These are phyloP conservation scores for Toxonevra muliebris DNA, from an alignment of 2,888 invertebrate genomes.

Conservation along the genomic window DNA sequence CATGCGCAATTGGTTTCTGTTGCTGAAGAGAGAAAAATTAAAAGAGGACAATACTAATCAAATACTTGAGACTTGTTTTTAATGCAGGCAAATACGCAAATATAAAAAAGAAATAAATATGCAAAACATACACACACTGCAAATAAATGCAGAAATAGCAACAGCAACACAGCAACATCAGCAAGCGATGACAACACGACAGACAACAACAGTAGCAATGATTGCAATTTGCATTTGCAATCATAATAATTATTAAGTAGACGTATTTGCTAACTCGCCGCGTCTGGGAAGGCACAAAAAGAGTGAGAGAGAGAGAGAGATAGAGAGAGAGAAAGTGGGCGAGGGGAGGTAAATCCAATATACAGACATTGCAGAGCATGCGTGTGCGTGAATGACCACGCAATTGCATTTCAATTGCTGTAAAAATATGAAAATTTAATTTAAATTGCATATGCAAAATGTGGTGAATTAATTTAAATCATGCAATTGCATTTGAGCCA, in stretches of 20 bases:
- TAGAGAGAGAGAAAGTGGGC: background rate
- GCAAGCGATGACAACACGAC: constrained; percentile 8
- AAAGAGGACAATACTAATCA: background rate
- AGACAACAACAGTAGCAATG: constrained; percentile 12
- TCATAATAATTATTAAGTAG: constrained; percentile 52
- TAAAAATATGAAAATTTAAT: constrained; percentile 18
- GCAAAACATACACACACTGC: too few species aligned
- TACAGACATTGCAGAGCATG: constrained; percentile 1
- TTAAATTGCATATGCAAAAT: constrained; percentile 23
- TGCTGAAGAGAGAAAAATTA: background rate
- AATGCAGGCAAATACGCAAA: constrained; percentile 21
- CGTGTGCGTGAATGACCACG: constrained; percentile 8
- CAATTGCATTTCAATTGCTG: too few species aligned
- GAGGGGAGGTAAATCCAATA: background rate
- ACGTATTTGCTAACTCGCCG: constrained; percentile 38
- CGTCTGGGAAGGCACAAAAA: background rate
- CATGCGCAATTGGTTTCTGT: constrained; percentile 36
- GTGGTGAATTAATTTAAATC: constrained; percentile 27
- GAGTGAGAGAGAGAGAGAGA: background rate
- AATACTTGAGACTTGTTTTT: constrained; percentile 23
- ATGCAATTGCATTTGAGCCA: constrained; percentile 14
- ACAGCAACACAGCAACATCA: too few species aligned
- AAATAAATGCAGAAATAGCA: too few species aligned
- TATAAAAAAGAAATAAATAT: background rate
- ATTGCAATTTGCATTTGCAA: constrained; percentile 17